These are phyloP conservation scores for Cyrtonyx montezumae DNA, from an alignment of 2,113 vertebrate species.

Conservation along the genomic window DNA sequence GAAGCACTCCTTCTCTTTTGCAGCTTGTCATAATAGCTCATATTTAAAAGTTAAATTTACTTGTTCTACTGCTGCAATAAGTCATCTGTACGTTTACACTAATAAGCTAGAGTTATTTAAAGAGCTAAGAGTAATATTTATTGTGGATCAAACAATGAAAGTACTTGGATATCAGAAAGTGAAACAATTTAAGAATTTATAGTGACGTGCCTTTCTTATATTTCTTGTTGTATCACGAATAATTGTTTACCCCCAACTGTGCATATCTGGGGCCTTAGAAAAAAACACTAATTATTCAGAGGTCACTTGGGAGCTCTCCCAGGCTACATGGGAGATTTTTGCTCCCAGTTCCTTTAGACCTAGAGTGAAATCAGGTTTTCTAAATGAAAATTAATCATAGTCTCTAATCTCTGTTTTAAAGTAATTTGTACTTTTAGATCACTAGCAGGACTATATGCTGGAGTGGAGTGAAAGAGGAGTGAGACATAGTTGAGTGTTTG, in stretches of 20 bases:
- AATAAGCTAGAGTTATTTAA: not conserved
- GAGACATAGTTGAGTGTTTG: not conserved
- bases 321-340: not conserved
- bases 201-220: not conserved
- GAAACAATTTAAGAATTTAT: not conserved
- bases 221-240: not conserved
- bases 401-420: not conserved
- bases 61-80: not conserved
- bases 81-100: not conserved
- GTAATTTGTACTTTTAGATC: not conserved
- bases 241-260: not conserved
- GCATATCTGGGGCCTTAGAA: not conserved
- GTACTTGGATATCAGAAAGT: not conserved
- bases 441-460: not conserved
- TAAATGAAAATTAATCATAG: not conserved
- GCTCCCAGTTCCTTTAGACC: not conserved
- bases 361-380: not conserved
- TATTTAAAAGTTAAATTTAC: not conserved
- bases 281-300: not conserved
- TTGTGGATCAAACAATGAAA: not conserved
- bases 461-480: not conserved
- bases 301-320: not conserved
- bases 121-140: constrained; percentile 8
- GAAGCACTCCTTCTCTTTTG: not conserved
- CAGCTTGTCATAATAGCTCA: not conserved